Conservation (phyloP, 2,888 invertebrate genomes). For the Junonia oenone region DNA sequence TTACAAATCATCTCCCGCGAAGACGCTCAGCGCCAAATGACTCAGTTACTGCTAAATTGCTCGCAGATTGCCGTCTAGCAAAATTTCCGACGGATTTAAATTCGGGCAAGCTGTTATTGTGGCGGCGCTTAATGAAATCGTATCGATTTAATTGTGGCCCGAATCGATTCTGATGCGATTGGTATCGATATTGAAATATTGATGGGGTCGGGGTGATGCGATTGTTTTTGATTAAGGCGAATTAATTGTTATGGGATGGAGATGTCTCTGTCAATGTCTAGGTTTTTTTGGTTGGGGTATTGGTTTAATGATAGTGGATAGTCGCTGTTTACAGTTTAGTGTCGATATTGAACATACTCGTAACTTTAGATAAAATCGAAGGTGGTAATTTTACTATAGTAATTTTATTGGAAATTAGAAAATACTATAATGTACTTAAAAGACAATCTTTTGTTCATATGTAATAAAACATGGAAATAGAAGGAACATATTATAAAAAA, state of each 20-base stretch:
- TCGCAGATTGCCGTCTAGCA: constrained; percentile 59
- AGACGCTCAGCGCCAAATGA: constrained; percentile 66
- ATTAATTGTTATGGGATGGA: not conserved
- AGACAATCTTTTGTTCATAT: too few species aligned
- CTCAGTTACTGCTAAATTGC: constrained; percentile 76
- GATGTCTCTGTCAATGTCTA: not conserved
- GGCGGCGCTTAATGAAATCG: constrained; percentile 53
- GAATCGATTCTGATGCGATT: constrained; percentile 36
- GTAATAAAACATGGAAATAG: too few species aligned
- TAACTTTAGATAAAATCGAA: too few species aligned
- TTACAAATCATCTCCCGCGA: constrained; percentile 74
- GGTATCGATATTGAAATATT: constrained; percentile 31
- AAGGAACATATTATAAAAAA: too few species aligned
- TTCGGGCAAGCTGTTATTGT: constrained; percentile 56
- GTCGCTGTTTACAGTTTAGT: too few species aligned
- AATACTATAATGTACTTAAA: too few species aligned
- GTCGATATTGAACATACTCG: too few species aligned
- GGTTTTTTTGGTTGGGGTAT: too few species aligned
- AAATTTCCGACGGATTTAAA: constrained; percentile 72
- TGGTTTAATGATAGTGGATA: too few species aligned
- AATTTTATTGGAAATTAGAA: too few species aligned
- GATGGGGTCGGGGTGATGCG: not conserved
- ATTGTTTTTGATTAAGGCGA: not conserved
- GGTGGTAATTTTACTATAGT: too few species aligned
- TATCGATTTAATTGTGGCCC: constrained; percentile 50